phyloP scores from a whole-genome alignment of 2,797 vertebrate species.

The Natrix natrix region DNA sequence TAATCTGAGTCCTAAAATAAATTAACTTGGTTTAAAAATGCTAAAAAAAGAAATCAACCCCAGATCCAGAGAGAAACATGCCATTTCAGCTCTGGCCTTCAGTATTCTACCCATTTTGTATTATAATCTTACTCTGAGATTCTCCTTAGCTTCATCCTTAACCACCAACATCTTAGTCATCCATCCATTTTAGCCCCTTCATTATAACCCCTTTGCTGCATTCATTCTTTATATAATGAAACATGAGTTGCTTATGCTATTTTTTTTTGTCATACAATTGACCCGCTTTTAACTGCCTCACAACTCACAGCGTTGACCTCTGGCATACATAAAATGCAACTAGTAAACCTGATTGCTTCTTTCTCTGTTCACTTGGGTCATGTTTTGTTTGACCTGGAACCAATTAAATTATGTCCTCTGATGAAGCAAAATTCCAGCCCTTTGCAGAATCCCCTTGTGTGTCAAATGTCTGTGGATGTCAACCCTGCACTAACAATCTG shows the following conservation, averaged over 20 bases:
- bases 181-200: not conserved
- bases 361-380: not conserved
- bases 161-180: not conserved
- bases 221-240: not conserved
- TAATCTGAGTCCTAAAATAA: not conserved
- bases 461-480: not conserved
- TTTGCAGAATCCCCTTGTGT: not conserved
- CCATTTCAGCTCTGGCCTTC: not conserved
- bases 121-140: not conserved
- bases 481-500: not conserved
- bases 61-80: not conserved
- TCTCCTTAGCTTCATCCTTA: not conserved
- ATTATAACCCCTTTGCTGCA: not conserved
- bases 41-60: not conserved
- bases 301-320: not conserved
- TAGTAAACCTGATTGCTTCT: not conserved
- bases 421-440: not conserved
- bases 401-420: not conserved
- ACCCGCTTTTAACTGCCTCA: not conserved
- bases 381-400: not conserved
- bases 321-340: not conserved
- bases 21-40: not conserved
- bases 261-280: not conserved
- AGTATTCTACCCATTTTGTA: not conserved
- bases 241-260: not conserved